These are phyloP conservation scores for Paratilapia polleni DNA, from an alignment of 2,113 vertebrate genomes.

Conservation along the genomic window DNA sequence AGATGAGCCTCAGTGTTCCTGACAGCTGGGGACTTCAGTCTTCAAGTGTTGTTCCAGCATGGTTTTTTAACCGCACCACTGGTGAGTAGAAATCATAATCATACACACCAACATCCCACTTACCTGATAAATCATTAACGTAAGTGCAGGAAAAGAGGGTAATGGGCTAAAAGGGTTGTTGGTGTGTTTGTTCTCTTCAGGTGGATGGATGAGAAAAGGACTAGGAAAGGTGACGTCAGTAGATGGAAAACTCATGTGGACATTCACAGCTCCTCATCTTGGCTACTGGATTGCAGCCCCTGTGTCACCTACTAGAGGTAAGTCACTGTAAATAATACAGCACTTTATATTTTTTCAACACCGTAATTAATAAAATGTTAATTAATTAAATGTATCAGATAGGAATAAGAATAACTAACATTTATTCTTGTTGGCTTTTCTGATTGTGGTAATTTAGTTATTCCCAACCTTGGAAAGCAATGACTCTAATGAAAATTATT, in stretches of 20 bases:
- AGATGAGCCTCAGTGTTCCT: slow-evolving; percentile 83
- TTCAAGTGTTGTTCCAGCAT: slow-evolving; percentile 84
- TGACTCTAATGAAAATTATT: neutral
- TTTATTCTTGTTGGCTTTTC: neutral
- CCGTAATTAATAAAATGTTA: neutral
- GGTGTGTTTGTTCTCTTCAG: slow-evolving; percentile 56
- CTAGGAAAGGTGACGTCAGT: slow-evolving; percentile 81
- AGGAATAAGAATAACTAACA: too few species aligned
- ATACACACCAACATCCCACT: neutral
- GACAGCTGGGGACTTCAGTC: slow-evolving; percentile 66
- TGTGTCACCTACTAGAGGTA: slow-evolving; percentile 82
- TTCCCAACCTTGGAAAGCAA: neutral
- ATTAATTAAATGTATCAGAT: neutral
- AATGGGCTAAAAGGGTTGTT: neutral
- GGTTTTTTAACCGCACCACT: slow-evolving; percentile 86
- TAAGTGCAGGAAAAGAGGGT: neutral
- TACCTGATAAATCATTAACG: neutral
- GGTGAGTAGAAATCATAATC: slow-evolving; percentile 75
- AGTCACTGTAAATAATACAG: neutral
- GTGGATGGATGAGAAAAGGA: slow-evolving; percentile 88
- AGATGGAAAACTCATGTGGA: slow-evolving; percentile 83
- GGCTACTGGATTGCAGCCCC: slow-evolving; percentile 92
- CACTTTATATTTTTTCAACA: neutral
- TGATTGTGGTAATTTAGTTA: neutral
- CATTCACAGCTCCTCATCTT: slow-evolving; percentile 85